Evolutionary conservation across 2,797 vertebrate species (phyloP), one percentile per base, ranked within the genome.

Genomic region (Pseudochaenichthys georgianus): DNA sequence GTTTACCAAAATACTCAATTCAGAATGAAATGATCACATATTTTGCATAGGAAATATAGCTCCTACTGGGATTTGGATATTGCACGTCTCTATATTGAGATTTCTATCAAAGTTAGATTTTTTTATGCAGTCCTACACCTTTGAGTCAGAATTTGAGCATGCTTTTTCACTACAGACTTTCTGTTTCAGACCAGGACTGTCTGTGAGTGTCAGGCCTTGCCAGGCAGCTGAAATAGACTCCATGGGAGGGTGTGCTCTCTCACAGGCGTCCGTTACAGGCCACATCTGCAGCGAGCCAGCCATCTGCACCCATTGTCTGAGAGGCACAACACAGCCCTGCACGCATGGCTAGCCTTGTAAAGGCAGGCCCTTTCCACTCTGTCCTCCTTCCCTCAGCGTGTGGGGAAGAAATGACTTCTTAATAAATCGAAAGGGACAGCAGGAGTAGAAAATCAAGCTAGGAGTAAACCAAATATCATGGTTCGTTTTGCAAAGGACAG

Each of bases 291-390:
- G 90, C 74, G 54, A 87, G 91, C 89, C 87, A 75, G 89, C 94
- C 94, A 94, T 94, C 94, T 95, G 94, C 93, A 94, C 89, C 91
- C 84, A 92, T 95, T 95, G 93, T 94, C 90, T 94, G 73, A 15
- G 77, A 90, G 90, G 85, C 85, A 83, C 86, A 88, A 88, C 93
- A 88, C 88, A 82, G 81, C 73, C 86, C 79, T 71, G 81, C 89
- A 94, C 70, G 93, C 94, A 92, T 94, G 94, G 92, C 88, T 93
- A 87, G 88, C 82, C 87, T 87, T 70, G 70, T 85, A 90, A 90
- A 92, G 85, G 61, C 85, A 57, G 83, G 71, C 80, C 88, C 82
- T 88, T 86, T 85, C 80, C 85, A 82, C 86, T 84, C 83, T 70
- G 71, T 81, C 76, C 82, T 84, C 66, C 76, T 50, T 80, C 75